Evolutionary conservation across 2,113 vertebrate species (phyloP).

Genomic region (Hippocampus mohnikei): DNA sequence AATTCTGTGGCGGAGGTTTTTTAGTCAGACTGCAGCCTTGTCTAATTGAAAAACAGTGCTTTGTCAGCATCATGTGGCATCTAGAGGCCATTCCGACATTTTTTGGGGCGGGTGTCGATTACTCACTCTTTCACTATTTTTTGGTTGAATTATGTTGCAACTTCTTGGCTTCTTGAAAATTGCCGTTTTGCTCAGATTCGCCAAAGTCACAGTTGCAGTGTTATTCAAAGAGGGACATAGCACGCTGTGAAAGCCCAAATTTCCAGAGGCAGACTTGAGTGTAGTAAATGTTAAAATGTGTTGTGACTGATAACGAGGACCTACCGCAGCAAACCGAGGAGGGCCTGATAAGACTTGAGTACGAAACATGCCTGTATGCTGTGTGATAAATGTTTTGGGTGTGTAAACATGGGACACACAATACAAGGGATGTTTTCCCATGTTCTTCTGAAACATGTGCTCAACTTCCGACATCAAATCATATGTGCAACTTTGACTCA

Average conservation of each 20-base stretch:
- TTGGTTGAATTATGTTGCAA: too few relatives aligned
- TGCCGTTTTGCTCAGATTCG: not conserved
- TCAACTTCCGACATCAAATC: not conserved
- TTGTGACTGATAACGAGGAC: not conserved
- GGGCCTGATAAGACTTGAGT: conserved; percentile 42
- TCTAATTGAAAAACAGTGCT: too few relatives aligned
- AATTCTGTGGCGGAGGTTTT: too few relatives aligned
- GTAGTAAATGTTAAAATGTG: conserved; percentile 1
- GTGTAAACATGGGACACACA: conserved; percentile 39
- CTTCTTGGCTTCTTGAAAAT: not conserved
- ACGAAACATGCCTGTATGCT: conserved; percentile 36
- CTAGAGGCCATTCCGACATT: too few relatives aligned
- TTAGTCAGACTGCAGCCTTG: too few relatives aligned
- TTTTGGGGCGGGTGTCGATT: too few relatives aligned
- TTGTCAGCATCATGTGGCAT: too few relatives aligned
- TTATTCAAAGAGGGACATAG: not conserved
- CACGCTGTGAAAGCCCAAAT: not conserved
- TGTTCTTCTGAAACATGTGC: not conserved
- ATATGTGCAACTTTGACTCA: not conserved
- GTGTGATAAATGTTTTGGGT: conserved; percentile 55
- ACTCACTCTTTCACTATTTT: too few relatives aligned
- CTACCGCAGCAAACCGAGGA: not conserved
- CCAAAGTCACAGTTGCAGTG: not conserved
- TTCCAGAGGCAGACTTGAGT: not conserved
- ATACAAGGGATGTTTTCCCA: conserved; percentile 8